Percentiles rank a stretch among this genome's conserved stretches.
Conservation (phyloP, 2,113 vertebrate species). For the Diadophis punctatus region DNA sequence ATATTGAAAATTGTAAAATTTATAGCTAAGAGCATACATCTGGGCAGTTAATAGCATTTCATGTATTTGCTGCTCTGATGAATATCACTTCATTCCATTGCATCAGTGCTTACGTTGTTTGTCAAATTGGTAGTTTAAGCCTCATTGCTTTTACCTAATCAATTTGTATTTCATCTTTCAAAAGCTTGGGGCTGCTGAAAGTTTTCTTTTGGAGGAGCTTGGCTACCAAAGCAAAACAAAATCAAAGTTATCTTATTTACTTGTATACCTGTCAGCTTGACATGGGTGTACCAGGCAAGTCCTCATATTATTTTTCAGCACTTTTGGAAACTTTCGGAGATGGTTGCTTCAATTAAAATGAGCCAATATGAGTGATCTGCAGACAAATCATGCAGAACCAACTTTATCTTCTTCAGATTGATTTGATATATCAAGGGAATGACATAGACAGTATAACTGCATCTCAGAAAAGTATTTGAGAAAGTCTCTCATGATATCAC, state of each 20-base stretch:
- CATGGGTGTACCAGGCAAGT: background rate
- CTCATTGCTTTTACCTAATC: background rate
- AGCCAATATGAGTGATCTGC: background rate
- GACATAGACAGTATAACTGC: background rate
- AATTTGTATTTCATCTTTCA: background rate
- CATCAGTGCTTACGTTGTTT: background rate
- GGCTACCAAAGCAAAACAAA: background rate
- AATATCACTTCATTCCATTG: background rate
- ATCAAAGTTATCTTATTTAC: background rate
- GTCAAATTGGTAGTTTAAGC: background rate
- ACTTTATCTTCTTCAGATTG: background rate
- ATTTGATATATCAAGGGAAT: background rate
- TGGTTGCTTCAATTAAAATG: background rate
- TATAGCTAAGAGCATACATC: slow-evolving; percentile 20
- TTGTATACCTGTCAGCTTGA: background rate
- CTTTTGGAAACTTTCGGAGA: background rate
- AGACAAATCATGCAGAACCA: background rate
- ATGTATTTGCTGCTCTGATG: background rate
- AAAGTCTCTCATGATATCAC: background rate
- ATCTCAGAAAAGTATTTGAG: background rate
- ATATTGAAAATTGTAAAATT: background rate
- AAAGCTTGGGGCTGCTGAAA: background rate
- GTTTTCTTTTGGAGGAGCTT: background rate
- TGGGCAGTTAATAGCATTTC: background rate
- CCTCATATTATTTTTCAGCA: background rate